Conservation (phyloP, 2,797 vertebrate species). For the Cetoscarus ocellatus region DNA sequence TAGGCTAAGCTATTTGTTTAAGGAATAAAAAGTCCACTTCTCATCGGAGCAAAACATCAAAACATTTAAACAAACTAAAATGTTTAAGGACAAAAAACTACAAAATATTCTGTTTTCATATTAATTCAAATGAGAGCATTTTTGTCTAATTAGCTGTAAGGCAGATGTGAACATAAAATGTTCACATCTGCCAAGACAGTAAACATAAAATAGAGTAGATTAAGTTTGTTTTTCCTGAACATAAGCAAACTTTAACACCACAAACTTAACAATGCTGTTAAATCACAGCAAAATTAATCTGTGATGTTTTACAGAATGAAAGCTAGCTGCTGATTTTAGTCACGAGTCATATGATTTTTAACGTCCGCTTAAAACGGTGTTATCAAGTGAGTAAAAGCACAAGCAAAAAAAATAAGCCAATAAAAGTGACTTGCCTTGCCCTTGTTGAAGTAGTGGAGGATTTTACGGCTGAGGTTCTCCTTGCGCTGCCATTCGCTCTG, state of each 20-base stretch:
- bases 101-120: too few relatives aligned
- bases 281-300: constrained; percentile 9
- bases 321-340: neutral
- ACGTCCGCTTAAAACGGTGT: constrained; percentile 5
- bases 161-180: too few relatives aligned
- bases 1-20: too few relatives aligned
- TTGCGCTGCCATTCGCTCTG: constrained; percentile 99
- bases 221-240: too few relatives aligned
- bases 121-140: too few relatives aligned
- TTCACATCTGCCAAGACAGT: too few relatives aligned
- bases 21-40: too few relatives aligned
- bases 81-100: too few relatives aligned
- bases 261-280: neutral
- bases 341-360: constrained; percentile 19
- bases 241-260: neutral
- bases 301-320: neutral
- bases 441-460: constrained; percentile 99
- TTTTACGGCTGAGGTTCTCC: constrained; percentile 97
- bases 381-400: constrained; percentile 10
- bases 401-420: neutral
- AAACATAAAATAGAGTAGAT: too few relatives aligned
- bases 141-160: too few relatives aligned
- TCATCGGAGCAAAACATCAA: too few relatives aligned
- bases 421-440: constrained; percentile 90
- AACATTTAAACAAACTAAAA: too few relatives aligned